A percentile compares a stretch with the other conserved stretches of the same genome.
These are phyloP conservation scores for Azorinus chamasolen DNA, from an alignment of 2,888 invertebrate genomes.

Conservation along the genomic window DNA sequence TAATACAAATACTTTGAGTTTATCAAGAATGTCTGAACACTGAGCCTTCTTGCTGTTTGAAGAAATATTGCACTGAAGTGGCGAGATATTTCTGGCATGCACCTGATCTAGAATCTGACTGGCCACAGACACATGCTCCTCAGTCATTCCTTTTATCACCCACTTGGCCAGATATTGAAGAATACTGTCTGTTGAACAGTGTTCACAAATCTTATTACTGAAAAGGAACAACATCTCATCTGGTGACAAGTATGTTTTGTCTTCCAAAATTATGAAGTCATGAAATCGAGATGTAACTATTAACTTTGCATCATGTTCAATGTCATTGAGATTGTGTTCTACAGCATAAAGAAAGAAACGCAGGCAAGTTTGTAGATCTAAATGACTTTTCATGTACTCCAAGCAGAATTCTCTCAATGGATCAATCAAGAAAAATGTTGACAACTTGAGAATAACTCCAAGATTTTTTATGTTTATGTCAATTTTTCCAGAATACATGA, in stretches of 20 bases:
- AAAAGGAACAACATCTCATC: conserved; percentile 41
- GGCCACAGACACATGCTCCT: conserved; percentile 36
- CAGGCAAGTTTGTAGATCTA: conserved; percentile 49
- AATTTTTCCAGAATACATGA: conserved; percentile 57
- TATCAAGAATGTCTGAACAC: too few species aligned
- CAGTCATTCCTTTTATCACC: conserved; percentile 44
- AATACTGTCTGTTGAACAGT: conserved; percentile 35
- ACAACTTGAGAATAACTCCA: conserved; percentile 50
- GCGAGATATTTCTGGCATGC: neutral
- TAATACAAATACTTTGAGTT: too few species aligned
- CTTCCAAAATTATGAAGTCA: conserved; percentile 49
- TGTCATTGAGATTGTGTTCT: conserved; percentile 46
- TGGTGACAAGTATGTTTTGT: conserved; percentile 29
- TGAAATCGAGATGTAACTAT: conserved; percentile 56
- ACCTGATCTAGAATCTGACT: conserved; percentile 27
- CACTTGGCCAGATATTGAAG: conserved; percentile 49
- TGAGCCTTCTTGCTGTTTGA: too few species aligned
- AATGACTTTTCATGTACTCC: conserved; percentile 36
- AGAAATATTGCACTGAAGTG: too few species aligned
- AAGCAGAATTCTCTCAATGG: conserved; percentile 39
- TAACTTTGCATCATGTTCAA: conserved; percentile 30
- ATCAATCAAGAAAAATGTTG: conserved; percentile 53
- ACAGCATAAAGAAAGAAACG: conserved; percentile 40
- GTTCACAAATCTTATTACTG: conserved; percentile 37
- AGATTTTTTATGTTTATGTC: conserved; percentile 50